Percentiles rank a stretch among this genome's conserved stretches.
phyloP scores from a whole-genome alignment of 2,113 vertebrate genomes.

The Odocoileus hemionus region DNA sequence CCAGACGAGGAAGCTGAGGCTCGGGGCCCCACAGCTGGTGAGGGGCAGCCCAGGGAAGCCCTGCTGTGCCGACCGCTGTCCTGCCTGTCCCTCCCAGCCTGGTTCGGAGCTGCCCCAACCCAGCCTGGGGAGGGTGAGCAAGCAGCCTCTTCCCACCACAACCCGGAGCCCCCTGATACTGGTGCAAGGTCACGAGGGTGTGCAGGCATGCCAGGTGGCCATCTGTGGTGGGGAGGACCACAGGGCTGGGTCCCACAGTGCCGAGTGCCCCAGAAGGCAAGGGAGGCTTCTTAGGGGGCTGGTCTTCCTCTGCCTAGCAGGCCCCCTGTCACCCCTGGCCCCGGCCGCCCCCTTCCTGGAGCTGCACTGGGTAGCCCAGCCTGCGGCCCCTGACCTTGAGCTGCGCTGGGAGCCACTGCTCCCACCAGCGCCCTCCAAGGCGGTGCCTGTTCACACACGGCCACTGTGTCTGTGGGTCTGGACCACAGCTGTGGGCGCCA shows the following conservation, averaged over 20 bases:
- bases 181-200: background rate
- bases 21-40: background rate
- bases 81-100: background rate
- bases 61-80: background rate
- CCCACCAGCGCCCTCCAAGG: background rate
- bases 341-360: background rate
- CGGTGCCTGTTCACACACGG: background rate
- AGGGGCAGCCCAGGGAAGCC: background rate
- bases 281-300: background rate
- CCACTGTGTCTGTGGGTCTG: too few relatives aligned
- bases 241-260: background rate
- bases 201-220: background rate
- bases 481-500: background rate
- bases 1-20: background rate
- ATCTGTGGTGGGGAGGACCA: background rate
- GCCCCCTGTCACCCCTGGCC: background rate
- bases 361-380: background rate
- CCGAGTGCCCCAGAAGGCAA: background rate
- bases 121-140: background rate
- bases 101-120: background rate
- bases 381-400: background rate
- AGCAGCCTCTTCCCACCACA: background rate
- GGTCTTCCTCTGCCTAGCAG: background rate
- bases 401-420: background rate
- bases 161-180: background rate